Evolutionary conservation across 2,113 vertebrate genomes (phyloP).

Genomic region (Gavia stellata): DNA sequence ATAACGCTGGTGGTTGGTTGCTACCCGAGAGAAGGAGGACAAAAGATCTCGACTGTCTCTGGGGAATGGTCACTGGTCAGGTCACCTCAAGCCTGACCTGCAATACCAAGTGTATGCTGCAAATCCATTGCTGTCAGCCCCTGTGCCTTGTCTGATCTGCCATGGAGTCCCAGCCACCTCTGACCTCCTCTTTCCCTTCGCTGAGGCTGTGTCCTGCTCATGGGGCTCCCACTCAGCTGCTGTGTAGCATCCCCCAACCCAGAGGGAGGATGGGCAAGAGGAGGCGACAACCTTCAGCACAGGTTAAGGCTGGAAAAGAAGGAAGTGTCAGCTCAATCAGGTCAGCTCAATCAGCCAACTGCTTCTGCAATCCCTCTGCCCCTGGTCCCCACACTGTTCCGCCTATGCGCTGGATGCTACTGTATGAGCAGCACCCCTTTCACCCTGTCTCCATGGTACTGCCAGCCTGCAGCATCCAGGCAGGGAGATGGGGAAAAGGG

Average conservation of each 20-base stretch:
- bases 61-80: background rate
- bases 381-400: background rate
- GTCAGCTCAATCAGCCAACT: background rate
- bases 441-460: background rate
- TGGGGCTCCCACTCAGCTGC: background rate
- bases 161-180: background rate
- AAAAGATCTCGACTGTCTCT: background rate
- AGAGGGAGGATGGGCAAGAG: background rate
- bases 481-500: background rate
- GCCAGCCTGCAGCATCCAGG: background rate
- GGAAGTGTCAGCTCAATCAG: background rate
- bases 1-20: background rate
- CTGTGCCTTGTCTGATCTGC: background rate
- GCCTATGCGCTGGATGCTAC: background rate
- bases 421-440: background rate
- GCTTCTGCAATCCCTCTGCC: background rate
- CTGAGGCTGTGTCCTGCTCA: background rate
- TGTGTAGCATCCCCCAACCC: background rate
- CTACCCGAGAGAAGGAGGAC: constrained; percentile 22
- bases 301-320: constrained; percentile 18
- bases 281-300: background rate
- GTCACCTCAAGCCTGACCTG: constrained; percentile 21
- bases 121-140: background rate
- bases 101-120: background rate
- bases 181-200: background rate